Percentiles rank a stretch among this genome's conserved stretches.
phyloP scores from a whole-genome alignment of 2,113 vertebrate species.

The Calonectris borealis region DNA sequence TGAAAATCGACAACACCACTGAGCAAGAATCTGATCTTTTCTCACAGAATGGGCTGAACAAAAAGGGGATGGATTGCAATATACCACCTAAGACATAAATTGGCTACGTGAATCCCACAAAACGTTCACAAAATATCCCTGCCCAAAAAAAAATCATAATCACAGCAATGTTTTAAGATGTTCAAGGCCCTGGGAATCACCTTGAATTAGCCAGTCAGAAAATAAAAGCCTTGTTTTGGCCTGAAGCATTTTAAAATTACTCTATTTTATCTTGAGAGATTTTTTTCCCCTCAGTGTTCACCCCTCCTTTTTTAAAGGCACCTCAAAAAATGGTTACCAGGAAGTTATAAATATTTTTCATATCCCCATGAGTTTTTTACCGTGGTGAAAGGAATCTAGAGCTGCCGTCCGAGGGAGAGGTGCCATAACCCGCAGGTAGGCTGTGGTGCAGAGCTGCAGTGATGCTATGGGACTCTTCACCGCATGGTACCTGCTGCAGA shows the following conservation, averaged over 20 bases:
- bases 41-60: background rate
- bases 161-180: background rate
- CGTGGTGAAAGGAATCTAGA: rapidly evolving
- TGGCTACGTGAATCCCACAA: background rate
- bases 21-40: background rate
- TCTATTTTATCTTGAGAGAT: background rate
- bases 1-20: background rate
- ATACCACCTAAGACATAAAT: rapidly evolving
- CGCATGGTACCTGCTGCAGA: background rate
- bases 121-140: rapidly evolving
- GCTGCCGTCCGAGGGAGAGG: background rate
- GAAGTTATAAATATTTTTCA: background rate
- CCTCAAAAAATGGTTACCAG: background rate
- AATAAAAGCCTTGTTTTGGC: background rate
- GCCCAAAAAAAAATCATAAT: background rate
- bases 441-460: background rate
- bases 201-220: background rate
- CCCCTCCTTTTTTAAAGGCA: background rate
- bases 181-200: background rate
- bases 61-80: background rate
- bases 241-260: background rate
- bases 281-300: background rate
- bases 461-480: background rate
- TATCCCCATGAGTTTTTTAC: background rate
- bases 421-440: background rate